Conservation (phyloP, 2,888 invertebrate species). For the Heliconius hortense region DNA sequence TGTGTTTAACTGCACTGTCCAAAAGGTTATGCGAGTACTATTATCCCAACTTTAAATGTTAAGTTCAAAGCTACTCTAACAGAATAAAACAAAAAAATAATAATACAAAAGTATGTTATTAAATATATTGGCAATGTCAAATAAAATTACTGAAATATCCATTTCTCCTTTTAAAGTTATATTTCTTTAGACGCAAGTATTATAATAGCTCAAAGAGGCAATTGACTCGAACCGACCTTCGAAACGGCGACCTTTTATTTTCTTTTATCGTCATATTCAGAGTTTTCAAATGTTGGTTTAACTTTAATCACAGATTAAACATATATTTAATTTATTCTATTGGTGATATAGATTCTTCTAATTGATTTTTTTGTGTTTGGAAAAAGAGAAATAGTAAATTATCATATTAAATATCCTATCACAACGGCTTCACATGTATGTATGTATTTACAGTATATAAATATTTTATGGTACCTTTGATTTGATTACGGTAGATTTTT, state of each 20-base stretch:
- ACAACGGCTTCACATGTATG: too few relatives aligned
- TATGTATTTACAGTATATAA: too few relatives aligned
- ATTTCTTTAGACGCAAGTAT: slow-evolving; percentile 24
- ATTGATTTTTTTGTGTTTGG: not conserved
- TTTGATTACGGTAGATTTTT: too few relatives aligned
- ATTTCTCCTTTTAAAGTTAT: slow-evolving; percentile 20
- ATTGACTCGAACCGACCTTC: slow-evolving; percentile 26
- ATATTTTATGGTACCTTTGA: too few relatives aligned
- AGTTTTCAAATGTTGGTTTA: slow-evolving; percentile 19
- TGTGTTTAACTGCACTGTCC: too few relatives aligned
- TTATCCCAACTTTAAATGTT: not conserved
- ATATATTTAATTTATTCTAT: slow-evolving; percentile 11
- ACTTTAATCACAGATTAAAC: slow-evolving; percentile 8
- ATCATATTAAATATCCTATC: too few relatives aligned
- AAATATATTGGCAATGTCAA: slow-evolving; percentile 8
- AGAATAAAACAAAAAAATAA: not conserved
- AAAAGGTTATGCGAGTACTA: too few relatives aligned
- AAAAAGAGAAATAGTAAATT: not conserved
- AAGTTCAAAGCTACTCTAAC: not conserved
- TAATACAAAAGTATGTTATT: not conserved
- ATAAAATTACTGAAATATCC: slow-evolving; percentile 16
- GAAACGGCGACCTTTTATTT: slow-evolving; percentile 22
- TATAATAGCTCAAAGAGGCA: slow-evolving; percentile 26
- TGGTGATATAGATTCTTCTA: not conserved
- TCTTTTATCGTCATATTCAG: slow-evolving; percentile 13